Evolutionary conservation across 2,113 vertebrate genomes (phyloP), one percentile per base, ranked within the genome.

Genomic region (Eurypyga helias): DNA sequence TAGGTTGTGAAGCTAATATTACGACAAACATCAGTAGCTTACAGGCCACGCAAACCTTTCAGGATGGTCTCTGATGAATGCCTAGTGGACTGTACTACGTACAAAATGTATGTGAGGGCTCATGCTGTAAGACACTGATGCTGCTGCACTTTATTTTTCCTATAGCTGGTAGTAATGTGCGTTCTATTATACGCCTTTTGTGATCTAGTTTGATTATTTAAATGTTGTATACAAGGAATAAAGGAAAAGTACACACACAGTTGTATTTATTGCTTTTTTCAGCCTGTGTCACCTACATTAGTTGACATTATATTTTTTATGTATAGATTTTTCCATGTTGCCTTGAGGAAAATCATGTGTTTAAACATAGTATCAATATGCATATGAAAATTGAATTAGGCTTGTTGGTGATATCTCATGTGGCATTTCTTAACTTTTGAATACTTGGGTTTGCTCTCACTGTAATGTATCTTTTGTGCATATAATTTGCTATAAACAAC

Each of bases 121-220:
- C 0, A 0, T 25, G 43, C 5, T 7, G 16, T n/a, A 48, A 38
- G 29, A 65, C 17, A 28, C 4, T 0, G 2, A 10, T 51, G n/a
- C 16, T 65, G 19, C 58, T 72, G 36, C 38, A 43, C 28, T 65
- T 36, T 10, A 1, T 31, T 66, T 16, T 46, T 55, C 61, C 43
- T 84, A 7, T 9, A 84, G 3, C 34, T 75, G 8, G 57, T 31
- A 52, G 19, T 45, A 45, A 34, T 3, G 11, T 4, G 0, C 51
- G 6, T 62, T 83, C 38, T 51, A 57, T 60, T 7, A n/a, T 60
- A 72, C 0, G 3, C 26, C 8, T 43, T 89, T 41, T 51, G 17
- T 2, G 0, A 26, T 54, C n/a, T 54, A 43, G 13, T 60, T 75
- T 52, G 19, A 46, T 66, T 83, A 60, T 67, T 89, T 78, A n/a